Evolutionary conservation across 2,888 invertebrate genomes (phyloP), one percentile per base, ranked within the genome.

Genomic region (Imbricaverruca yamaguchii): DNA sequence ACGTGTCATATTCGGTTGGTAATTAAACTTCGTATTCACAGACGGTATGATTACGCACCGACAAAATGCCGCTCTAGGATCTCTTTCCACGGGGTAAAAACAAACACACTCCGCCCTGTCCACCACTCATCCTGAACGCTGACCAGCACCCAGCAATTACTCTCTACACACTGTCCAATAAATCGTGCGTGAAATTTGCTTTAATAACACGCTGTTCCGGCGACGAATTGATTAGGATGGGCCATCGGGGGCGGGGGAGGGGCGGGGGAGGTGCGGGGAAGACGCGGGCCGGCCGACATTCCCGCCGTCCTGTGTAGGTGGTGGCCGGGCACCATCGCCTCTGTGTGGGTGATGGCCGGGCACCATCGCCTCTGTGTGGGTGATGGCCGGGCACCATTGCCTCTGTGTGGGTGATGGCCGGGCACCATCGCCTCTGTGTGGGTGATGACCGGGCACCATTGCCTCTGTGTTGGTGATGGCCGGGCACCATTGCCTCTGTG

Each of bases 1-100:
- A 74, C n/a, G 74, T 74, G 74, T 74, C 74, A 74, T 21, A 74
- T 74, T 74, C 55, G 74, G 39, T 21, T 55, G 74, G 55, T 74
- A 74, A 74, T 74, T 74, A 55, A n/a, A 74, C 74, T 74, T 55
- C 55, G 39, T 39, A 53, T 74, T 23, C 53, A 21, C 23, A 21
- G 55, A 55, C 55, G 39, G 74, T 74, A 55, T 74, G 74, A 74
- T 74, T 74, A 74, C 18, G 53, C 55, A 4, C 74, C 53, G 74
- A 53, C 74, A 74, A 74, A 53, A 55, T 21, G 74, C 74, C 74
- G 74, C 55, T 15, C 6, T 55, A 74, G 55, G 55, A 55, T 15
- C 53, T 74, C 74, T 74, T 55, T 55, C 21, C 74, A 53, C 55
- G 21, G 53, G 55, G 74, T 74, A 74, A 74, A 74, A 74, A 74